Evolutionary conservation across 2,888 invertebrate genomes (phyloP).

Genomic region (Tetramorium bicarinatum): DNA sequence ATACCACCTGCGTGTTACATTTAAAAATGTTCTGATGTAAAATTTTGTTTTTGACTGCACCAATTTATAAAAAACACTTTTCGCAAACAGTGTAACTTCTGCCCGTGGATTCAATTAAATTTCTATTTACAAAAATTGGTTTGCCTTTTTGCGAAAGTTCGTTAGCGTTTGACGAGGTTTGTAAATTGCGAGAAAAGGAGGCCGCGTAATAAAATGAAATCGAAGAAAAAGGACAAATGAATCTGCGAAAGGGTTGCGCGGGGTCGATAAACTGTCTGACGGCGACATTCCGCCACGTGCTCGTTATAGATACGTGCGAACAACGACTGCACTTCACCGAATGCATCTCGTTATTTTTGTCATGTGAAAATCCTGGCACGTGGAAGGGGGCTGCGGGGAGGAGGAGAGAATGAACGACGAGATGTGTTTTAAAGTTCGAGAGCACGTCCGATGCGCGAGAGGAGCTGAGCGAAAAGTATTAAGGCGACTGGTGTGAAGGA

Average conservation of each 20-base stretch:
- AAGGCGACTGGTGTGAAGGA: constrained; percentile 29
- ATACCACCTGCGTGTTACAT: background rate
- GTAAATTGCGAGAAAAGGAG: constrained; percentile 54
- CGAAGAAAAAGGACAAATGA: constrained; percentile 31
- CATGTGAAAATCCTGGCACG: constrained; percentile 12
- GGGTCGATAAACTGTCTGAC: constrained; percentile 67
- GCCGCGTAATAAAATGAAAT: constrained; percentile 17
- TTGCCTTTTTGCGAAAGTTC: background rate
- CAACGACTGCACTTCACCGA: constrained; percentile 52
- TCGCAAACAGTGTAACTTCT: background rate
- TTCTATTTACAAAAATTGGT: constrained; percentile 1
- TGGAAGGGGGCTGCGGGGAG: constrained; percentile 34
- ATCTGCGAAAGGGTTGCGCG: constrained; percentile 51
- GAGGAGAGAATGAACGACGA: constrained; percentile 42
- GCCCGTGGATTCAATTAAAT: background rate
- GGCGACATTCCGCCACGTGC: constrained; percentile 59
- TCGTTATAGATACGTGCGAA: constrained; percentile 64
- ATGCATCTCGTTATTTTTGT: constrained; percentile 71
- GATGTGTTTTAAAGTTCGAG: constrained; percentile 46
- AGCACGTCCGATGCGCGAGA: constrained; percentile 39
- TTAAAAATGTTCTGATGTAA: background rate
- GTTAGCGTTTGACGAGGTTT: constrained; percentile 18
- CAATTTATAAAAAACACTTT: constrained; percentile 17
- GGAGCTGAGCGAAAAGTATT: constrained; percentile 41
- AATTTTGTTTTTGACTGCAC: background rate